Base-by-base conservation (phyloP, 2,113 vertebrate genomes). In the Notothenia coriiceps region DNA sequence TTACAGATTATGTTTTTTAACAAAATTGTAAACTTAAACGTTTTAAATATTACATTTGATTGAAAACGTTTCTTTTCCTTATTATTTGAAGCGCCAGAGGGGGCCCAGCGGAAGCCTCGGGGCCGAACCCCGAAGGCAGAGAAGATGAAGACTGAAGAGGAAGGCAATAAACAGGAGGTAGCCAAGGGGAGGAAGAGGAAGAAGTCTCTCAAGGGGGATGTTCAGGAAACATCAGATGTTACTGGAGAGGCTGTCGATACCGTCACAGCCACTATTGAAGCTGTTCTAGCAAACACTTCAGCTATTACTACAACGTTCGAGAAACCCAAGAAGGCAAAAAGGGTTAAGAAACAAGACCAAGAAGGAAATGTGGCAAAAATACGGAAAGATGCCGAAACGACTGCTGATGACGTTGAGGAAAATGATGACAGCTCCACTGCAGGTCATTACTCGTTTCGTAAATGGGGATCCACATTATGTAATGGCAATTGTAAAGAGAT, bases 301-400 rank as follows among this genome's bases (percentile, higher is more conserved):
- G 35, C 76, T 14, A 10, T 89, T 25, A 74, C 18, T 55, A 12
- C 85, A 0, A 5, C 78, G 4, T 22, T 11, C 0, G 77, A 69
- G 5, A 94, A 93, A 79, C 79, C 86, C 80, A 93, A 92, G 82
- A 95, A 92, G 78, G 25, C 49, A 3, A 93, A 80, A 79, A 92
- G 89, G 60, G 62, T 4, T n/a, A 94, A 79, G 65, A 93, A 94
- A 81, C 78, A 83, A 63, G 78, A 78, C 22, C 73, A 82, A 72
- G 87, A 82, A 5, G 91, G 77, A 67, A 74, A 33, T 1, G 54
- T 25, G 6, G 52, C 1, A 12, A 86, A 89, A 49, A 35, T 72
- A 17, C 6, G 33, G 0, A 91, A 92, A 54, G 84, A 86, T 14
- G 77, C 44, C 0, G 90, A 91, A 51, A 67, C 62, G 1, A 46